Evolutionary conservation across 2,113 vertebrate species (phyloP), one percentile per base, ranked within the genome.

Genomic region (Heloderma charlesbogerti): DNA sequence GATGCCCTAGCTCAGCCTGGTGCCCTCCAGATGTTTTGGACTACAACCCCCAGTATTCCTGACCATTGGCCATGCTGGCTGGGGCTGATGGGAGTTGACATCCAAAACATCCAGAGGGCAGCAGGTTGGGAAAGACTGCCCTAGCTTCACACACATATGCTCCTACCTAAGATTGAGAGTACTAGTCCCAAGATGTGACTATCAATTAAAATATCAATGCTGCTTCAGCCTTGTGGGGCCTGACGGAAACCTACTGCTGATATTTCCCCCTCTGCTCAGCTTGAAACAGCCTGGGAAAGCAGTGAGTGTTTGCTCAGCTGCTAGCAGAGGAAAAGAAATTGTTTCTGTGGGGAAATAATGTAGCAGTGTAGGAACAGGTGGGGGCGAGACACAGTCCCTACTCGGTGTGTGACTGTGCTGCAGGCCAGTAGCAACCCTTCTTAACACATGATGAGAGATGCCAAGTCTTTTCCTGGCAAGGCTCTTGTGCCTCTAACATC

Each of bases 251-350:
- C 45, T 69, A 69, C 37, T 67, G 81, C 37, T 84, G 37, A n/a
- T 37, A n/a, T 66, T 63, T 34, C 54, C 51, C 66, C 15, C 66
- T 67, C 60, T 69, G 43, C 75, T 80, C 31, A 80, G 77, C 77
- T 88, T 51, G 77, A 34, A 15, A 29, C 57, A 88, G 74, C 87
- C 89, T 85, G 57, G 82, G 89, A 90, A 90, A 48, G 31, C 40
- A 37, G 67, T 13, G 72, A 45, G 25, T 90, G 37, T 90, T 90
- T 86, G 75, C 75, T 90, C 89, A 90, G 89, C 84, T 90, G 84
- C 60, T 71, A n/a, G 27, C 83, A 43, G 45, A 86, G 83, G 37
- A 71, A 37, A 86, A 57, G 29, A 22, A 6, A 60, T 43, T 72
- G 75, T 80, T 66, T 80, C 45, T 88, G 40, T 67, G 75, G 40